Evolutionary conservation across 2,797 vertebrate species (phyloP), one percentile per base, ranked within the genome.

Genomic region (Fistularia tabacaria): DNA sequence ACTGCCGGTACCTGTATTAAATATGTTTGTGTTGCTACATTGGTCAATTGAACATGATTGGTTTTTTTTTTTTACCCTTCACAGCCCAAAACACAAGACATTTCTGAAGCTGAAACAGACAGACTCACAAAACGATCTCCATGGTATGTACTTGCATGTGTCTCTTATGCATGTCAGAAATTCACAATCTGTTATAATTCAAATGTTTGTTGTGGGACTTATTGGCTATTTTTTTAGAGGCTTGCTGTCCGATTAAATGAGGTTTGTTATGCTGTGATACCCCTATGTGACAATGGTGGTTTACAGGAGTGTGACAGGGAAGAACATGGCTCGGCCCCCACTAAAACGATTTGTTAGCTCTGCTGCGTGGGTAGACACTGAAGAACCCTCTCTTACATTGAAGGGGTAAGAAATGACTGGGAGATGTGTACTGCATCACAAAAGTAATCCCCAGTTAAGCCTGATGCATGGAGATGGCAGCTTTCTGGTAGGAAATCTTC

Each of bases 261-360:
- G 69, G 71, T 58, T 72, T 72, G 39, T 64, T 77, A 59, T 70
- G n/a, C 74, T 47, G 70, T 79, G 52, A 74, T 69, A 3, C 51
- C 47, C 46, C 40, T 66, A 42, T 85, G 66, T 86, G 72, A 76
- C 73, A 47, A 73, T 14, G 50, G 44, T 77, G 84, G 76, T 84
- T 90, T 88, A 55, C 90, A 93, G 92, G 92, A 92, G 75, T 58
- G 64, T 91, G 70, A 67, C 92, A 50, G 93, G 93, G 40, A 95
- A 94, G 86, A 91, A 73, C 1, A 80, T 88, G 39, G 87, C 69
- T 9, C 92, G 94, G 6, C 94, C 94, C 10, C 93, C 93, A 0
- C 85, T 99, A 50, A 94, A 96, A 46, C 91, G 94, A 9, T 94
- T 94, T 83, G 86, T 95, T 77, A 97, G 93, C 84, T 93, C 93